phyloP scores from a whole-genome alignment of 2,797 vertebrate genomes.

The Poliocrania exsul region DNA sequence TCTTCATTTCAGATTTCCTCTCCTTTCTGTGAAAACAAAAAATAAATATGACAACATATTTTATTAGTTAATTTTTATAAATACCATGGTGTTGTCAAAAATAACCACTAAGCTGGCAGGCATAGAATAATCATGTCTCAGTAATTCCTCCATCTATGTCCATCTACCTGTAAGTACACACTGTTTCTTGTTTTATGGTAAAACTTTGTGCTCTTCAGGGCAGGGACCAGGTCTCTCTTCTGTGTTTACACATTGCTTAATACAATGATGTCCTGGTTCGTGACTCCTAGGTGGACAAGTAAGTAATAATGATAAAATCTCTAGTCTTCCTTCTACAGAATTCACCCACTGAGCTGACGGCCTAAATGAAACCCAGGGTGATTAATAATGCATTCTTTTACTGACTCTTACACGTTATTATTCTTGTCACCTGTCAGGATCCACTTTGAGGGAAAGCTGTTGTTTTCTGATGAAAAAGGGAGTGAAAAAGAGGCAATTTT shows the following conservation, averaged over 20 bases:
- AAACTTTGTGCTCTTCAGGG: conserved; percentile 5
- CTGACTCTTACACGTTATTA: conserved; percentile 70
- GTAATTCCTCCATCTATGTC: background rate
- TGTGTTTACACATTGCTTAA: conserved; percentile 48
- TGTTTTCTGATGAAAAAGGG: conserved; percentile 55
- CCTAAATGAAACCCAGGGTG: conserved; percentile 56
- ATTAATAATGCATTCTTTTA: conserved; percentile 71
- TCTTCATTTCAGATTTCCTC: background rate
- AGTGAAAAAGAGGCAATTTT: background rate
- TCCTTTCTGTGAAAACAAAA: background rate
- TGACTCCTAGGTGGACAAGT: conserved; percentile 51
- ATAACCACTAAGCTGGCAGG: background rate
- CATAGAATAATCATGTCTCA: background rate
- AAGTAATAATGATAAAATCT: conserved; percentile 66
- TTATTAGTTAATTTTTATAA: background rate
- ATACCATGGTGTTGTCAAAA: background rate
- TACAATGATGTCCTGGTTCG: conserved; percentile 22
- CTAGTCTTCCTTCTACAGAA: conserved; percentile 43
- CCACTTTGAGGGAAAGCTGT: conserved; percentile 66
- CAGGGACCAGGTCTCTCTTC: background rate
- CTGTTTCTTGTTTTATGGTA: background rate
- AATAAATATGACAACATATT: background rate
- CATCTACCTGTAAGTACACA: background rate
- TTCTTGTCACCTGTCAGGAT: conserved; percentile 70
- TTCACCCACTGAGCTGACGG: conserved; percentile 55